Conservation (phyloP, 2,797 vertebrate species). For the Hyperoplus immaculatus region DNA sequence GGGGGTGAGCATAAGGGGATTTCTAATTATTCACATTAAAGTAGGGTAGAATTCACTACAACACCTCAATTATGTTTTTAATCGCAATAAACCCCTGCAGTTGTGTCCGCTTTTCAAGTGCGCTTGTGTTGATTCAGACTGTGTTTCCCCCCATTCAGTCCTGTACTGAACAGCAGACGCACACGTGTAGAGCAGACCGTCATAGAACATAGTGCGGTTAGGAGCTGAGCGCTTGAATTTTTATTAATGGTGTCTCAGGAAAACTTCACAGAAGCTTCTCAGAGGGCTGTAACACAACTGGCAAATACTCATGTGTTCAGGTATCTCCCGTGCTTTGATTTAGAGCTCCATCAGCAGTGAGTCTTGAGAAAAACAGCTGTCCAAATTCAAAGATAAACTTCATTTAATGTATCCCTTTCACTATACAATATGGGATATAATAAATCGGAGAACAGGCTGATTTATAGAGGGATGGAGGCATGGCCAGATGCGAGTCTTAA, state of each 20-base stretch:
- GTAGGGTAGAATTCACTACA: background rate
- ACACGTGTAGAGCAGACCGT: constrained; percentile 79
- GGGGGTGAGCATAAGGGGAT: constrained; percentile 62
- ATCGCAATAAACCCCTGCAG: background rate
- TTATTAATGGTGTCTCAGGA: constrained; percentile 79
- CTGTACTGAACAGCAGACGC: constrained; percentile 55
- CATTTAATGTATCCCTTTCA: constrained; percentile 45
- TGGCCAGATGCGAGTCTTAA: constrained; percentile 47
- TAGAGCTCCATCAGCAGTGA: constrained; percentile 45
- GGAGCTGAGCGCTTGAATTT: constrained; percentile 65
- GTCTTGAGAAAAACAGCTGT: constrained; percentile 57
- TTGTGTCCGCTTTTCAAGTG: background rate
- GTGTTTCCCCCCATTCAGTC: constrained; percentile 45
- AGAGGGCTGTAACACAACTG: constrained; percentile 51
- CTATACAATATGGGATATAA: constrained; percentile 29
- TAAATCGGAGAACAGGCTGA: constrained; percentile 30
- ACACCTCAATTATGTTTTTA: background rate
- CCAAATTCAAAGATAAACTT: constrained; percentile 38
- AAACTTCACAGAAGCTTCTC: constrained; percentile 64
- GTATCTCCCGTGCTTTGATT: constrained; percentile 56
- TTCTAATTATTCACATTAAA: constrained; percentile 7
- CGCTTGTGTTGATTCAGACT: constrained; percentile 28
- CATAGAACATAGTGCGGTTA: constrained; percentile 57
- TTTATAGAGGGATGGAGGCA: constrained; percentile 60
- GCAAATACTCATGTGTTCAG: constrained; percentile 57